Conservation (phyloP, 2,888 invertebrate species). For the Globia sparganii region DNA sequence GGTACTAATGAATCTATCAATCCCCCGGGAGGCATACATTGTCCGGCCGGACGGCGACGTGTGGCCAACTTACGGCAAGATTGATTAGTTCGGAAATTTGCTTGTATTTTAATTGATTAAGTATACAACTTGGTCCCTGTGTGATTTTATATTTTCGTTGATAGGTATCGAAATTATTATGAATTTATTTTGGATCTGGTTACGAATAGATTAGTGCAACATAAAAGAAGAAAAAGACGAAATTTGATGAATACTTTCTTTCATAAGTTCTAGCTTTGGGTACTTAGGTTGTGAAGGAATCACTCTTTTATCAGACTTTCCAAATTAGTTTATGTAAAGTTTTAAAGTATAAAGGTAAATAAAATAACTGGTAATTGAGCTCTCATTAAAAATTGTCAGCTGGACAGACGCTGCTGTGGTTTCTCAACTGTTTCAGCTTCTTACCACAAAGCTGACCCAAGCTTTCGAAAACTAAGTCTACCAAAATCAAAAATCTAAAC, state of each 20-base stretch:
- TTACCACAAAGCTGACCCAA: not conserved
- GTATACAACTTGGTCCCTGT: constrained; percentile 72
- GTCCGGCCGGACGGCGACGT: constrained; percentile 68
- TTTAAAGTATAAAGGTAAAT: not conserved
- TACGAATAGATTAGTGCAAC: not conserved
- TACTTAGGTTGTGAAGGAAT: not conserved
- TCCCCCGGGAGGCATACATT: constrained; percentile 81
- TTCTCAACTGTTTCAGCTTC: not conserved
- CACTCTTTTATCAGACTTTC: not conserved
- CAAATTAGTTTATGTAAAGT: not conserved
- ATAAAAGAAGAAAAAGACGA: not conserved
- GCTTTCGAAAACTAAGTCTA: not conserved
- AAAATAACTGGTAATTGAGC: not conserved
- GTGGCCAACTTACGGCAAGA: constrained; percentile 73
- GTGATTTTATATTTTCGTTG: constrained; percentile 63
- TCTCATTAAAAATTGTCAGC: not conserved
- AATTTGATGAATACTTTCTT: not conserved
- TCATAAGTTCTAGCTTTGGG: not conserved
- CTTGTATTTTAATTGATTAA: constrained; percentile 81
- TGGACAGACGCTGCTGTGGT: not conserved
- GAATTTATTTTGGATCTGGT: not conserved
- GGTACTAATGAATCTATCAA: constrained; percentile 74
- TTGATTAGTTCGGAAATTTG: constrained; percentile 78
- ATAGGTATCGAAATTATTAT: constrained; percentile 19
- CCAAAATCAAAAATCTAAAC: not conserved